phyloP scores from a whole-genome alignment of 2,113 vertebrate genomes.

The Callithrix jacchus region DNA sequence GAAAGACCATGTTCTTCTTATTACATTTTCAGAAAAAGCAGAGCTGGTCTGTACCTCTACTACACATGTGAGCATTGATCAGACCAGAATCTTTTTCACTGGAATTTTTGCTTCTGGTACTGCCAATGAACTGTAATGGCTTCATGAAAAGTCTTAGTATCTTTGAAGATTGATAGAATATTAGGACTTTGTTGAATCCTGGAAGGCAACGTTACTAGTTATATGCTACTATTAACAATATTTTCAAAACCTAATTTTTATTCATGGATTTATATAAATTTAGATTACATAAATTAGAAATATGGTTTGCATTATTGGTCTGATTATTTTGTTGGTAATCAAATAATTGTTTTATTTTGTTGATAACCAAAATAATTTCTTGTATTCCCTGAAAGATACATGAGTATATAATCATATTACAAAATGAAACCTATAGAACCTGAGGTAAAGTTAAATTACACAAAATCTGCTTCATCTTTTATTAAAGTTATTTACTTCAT shows the following conservation, averaged over 20 bases:
- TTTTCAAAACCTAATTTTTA: background rate
- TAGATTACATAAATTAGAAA: background rate
- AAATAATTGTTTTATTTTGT: background rate
- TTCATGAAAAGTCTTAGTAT: background rate
- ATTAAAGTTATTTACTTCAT: background rate
- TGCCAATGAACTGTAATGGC: background rate
- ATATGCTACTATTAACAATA: background rate
- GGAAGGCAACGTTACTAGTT: background rate
- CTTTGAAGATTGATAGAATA: background rate
- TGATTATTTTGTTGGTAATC: background rate
- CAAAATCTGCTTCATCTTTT: background rate
- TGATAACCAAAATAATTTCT: background rate
- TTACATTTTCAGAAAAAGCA: background rate
- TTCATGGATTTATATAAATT: background rate
- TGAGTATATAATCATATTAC: background rate
- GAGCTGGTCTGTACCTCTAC: background rate
- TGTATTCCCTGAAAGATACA: background rate
- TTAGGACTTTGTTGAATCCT: background rate
- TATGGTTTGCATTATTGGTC: background rate
- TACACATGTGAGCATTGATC: background rate
- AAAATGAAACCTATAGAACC: background rate
- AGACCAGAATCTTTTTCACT: background rate
- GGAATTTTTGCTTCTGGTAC: background rate
- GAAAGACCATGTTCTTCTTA: background rate
- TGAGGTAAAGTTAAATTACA: background rate